A percentile compares a stretch with the other conserved stretches of the same genome.
These are phyloP conservation scores for Coendou prehensilis DNA, from an alignment of 2,797 vertebrate genomes.

Conservation along the genomic window DNA sequence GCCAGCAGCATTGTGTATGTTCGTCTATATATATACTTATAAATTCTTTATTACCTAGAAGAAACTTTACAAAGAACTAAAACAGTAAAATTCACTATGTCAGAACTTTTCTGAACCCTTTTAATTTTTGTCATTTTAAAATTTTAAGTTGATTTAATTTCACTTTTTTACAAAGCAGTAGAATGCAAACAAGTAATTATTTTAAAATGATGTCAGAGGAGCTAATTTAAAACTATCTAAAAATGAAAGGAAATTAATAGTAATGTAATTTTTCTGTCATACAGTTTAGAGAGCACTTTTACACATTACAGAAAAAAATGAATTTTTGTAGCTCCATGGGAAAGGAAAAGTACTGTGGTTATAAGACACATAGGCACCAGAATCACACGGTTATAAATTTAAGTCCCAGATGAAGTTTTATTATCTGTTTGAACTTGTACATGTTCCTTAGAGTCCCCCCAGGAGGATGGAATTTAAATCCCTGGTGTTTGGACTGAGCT, in stretches of 20 bases:
- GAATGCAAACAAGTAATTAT: not conserved
- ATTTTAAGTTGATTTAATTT: not conserved
- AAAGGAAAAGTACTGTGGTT: not conserved
- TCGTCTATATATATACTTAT: not conserved
- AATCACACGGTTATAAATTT: not conserved
- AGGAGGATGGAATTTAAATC: not conserved
- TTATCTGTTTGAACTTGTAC: not conserved
- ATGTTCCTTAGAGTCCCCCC: not conserved
- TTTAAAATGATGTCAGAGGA: slow-evolving; percentile 4
- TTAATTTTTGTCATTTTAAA: not conserved
- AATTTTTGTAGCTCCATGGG: slow-evolving; percentile 9
- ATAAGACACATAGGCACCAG: not conserved
- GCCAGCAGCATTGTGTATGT: not conserved
- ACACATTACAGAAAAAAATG: not conserved
- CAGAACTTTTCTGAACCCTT: not conserved
- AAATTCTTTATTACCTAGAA: not conserved
- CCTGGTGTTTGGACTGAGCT: not conserved
- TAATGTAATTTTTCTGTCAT: not conserved
- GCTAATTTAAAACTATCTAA: slow-evolving; percentile 1
- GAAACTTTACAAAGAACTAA: slow-evolving; percentile 47
- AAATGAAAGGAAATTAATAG: not conserved
- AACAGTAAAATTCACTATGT: not conserved
- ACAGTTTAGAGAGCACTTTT: not conserved
- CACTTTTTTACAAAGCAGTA: slow-evolving; percentile 10
- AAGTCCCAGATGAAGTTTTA: slow-evolving; percentile 10